Conservation (phyloP, 1,140 invertebrate genomes). For the Dendroctonus ponderosae region DNA sequence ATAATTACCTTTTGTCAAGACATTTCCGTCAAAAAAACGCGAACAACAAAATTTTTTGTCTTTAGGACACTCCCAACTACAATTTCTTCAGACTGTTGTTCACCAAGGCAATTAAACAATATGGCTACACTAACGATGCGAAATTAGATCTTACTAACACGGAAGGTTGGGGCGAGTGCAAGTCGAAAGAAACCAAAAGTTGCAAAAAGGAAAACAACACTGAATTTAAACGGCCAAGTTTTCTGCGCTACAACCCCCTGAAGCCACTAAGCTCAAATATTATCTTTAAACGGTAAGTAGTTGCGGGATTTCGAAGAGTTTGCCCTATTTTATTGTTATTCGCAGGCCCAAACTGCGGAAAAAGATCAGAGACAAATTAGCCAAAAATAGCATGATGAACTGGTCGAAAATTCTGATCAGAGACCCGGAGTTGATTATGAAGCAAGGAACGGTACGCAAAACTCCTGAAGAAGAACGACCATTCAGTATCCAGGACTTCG, state of each 20-base stretch:
- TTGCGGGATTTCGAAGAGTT: neutral
- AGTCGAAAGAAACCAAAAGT: slow-evolving; percentile 39
- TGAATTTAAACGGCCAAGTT: slow-evolving; percentile 39
- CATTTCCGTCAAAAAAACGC: neutral
- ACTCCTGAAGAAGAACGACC: slow-evolving; percentile 46
- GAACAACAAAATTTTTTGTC: neutral
- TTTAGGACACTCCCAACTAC: slow-evolving; percentile 61
- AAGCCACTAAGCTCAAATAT: slow-evolving; percentile 32
- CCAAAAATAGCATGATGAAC: slow-evolving; percentile 51
- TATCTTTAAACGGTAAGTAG: slow-evolving; percentile 31
- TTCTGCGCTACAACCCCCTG: slow-evolving; percentile 28
- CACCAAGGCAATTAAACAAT: slow-evolving; percentile 56
- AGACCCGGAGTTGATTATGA: slow-evolving; percentile 58
- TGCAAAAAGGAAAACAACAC: slow-evolving; percentile 49
- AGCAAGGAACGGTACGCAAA: slow-evolving; percentile 48
- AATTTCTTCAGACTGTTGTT: slow-evolving; percentile 61
- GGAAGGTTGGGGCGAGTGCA: slow-evolving; percentile 51
- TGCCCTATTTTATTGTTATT: slow-evolving; percentile 1
- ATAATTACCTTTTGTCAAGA: neutral
- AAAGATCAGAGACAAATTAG: slow-evolving; percentile 33
- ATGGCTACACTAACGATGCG: slow-evolving; percentile 54
- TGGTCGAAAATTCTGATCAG: slow-evolving; percentile 59
- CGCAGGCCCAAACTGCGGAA: slow-evolving; percentile 35
- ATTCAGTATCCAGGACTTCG: slow-evolving; percentile 43
- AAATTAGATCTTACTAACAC: slow-evolving; percentile 56